Base-by-base conservation (phyloP, 2,113 vertebrate genomes). In the Peromyscus californicus region DNA sequence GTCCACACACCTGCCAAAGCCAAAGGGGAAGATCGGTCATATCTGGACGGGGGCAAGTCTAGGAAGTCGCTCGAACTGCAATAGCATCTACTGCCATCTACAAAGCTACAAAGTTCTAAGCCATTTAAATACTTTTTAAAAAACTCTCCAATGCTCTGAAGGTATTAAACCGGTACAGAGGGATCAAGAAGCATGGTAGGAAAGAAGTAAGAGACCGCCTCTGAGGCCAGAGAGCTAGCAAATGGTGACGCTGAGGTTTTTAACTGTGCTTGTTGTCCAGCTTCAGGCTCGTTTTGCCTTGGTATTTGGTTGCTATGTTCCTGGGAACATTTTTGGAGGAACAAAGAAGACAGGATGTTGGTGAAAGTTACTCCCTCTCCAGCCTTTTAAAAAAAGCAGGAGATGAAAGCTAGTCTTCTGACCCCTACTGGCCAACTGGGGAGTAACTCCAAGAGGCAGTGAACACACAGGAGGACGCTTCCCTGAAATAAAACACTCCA, bases 351-450 rank as follows among this genome's bases (percentile, higher is more conserved):
- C 21, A 33, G n/a, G 45, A 39, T 63, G 57, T 70, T 97, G 74
- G 78, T 39, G 54, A 16, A 89, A 24, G 63, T 17, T 11, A 72
- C n/a, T 33, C 15, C 54, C 19, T 7, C 6, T 70, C 57, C 12
- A 94, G 85, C 10, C 51, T 85, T 95, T 54, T 54, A 48, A 29
- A 15, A 87, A 93, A 48, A 10, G 10, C 16, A 39, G 48, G 57
- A 84, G 33, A 85, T 80, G 33, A 69, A 93, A 93, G 57, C 24
- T 91, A 76, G 83, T 85, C 88, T 94, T 84, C 93, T 88, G 67
- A 22, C 54, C 59, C 48, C 15, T 70, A 59, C 31, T 67, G 76
- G 94, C 94, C 87, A 93, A 61, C 86, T 16, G 5, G 39, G 48
- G 39, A 65, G 63, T 57, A 51, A 80, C 90, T 90, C 57, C 48